phyloP scores from a whole-genome alignment of 2,113 vertebrate species.

The Etheostoma spectabile region DNA sequence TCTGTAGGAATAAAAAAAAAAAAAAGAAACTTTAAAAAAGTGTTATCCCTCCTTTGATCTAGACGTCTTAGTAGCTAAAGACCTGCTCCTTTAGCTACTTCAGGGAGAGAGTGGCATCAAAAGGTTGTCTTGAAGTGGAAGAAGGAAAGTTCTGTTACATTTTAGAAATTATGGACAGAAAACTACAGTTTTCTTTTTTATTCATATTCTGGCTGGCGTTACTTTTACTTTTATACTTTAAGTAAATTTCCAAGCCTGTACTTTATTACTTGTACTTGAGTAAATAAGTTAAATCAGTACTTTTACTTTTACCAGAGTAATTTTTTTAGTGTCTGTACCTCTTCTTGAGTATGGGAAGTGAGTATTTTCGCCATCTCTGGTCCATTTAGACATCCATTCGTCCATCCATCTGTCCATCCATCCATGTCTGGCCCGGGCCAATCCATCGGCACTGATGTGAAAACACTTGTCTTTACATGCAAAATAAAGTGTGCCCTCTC shows the following conservation, averaged over 20 bases:
- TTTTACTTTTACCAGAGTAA: too few relatives aligned
- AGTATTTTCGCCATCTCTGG: too few relatives aligned
- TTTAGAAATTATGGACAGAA: neutral
- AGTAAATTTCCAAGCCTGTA: too few relatives aligned
- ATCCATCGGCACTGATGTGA: too few relatives aligned
- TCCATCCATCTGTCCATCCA: neutral
- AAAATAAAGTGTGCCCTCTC: too few relatives aligned
- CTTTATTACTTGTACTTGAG: too few relatives aligned
- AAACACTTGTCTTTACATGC: too few relatives aligned
- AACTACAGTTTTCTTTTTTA: slow-evolving; percentile 21
- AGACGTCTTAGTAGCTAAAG: slow-evolving; percentile 13
- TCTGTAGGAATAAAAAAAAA: neutral
- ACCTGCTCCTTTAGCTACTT: neutral
- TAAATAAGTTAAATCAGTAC: too few relatives aligned
- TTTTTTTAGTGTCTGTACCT: too few relatives aligned
- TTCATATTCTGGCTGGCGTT: neutral
- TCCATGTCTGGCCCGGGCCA: neutral
- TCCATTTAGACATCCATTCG: neutral
- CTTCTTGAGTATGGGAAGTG: too few relatives aligned
- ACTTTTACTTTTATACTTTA: too few relatives aligned
- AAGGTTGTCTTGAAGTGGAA: slow-evolving; percentile 19
- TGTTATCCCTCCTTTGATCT: slow-evolving; percentile 27
- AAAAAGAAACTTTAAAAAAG: neutral
- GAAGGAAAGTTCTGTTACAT: slow-evolving; percentile 13
- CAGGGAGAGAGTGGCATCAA: slow-evolving; percentile 22